These are phyloP conservation scores for Ceraclea dissimilis DNA, from an alignment of 2,888 invertebrate species.

Conservation along the genomic window DNA sequence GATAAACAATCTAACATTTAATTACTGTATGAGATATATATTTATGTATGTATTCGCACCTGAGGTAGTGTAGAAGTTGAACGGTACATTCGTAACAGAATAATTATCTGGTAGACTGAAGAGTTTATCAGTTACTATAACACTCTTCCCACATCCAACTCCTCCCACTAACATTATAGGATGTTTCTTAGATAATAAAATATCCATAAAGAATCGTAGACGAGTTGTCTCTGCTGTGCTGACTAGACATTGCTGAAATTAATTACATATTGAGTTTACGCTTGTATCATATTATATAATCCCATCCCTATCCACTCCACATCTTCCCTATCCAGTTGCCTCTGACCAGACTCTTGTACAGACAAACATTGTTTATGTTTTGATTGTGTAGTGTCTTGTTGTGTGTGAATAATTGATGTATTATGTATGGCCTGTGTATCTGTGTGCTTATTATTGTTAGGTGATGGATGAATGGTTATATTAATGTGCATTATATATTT, in stretches of 20 bases:
- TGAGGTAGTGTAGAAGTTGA: constrained; percentile 93
- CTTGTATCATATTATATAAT: too few relatives aligned
- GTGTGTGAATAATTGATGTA: too few relatives aligned
- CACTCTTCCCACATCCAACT: constrained; percentile 88
- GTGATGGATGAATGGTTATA: too few relatives aligned
- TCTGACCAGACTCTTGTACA: too few relatives aligned
- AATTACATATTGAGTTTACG: too few relatives aligned
- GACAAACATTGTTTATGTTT: too few relatives aligned
- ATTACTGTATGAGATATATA: not conserved
- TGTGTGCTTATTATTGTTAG: too few relatives aligned
- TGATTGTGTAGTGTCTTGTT: too few relatives aligned
- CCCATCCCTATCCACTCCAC: too few relatives aligned
- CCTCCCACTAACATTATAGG: constrained; percentile 89
- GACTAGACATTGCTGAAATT: constrained; percentile 66
- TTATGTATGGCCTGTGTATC: too few relatives aligned
- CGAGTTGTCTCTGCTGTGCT: constrained; percentile 86
- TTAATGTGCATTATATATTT: too few relatives aligned
- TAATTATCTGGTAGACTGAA: constrained; percentile 65
- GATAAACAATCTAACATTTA: not conserved
- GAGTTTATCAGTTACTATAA: constrained; percentile 81
- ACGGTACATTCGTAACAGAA: constrained; percentile 80
- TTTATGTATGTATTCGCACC: constrained; percentile 35
- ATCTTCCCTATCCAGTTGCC: too few relatives aligned
- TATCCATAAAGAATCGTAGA: constrained; percentile 79
- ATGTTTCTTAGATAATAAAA: constrained; percentile 66